phyloP scores from a whole-genome alignment of 2,888 invertebrate species.

The Megaustenia siamemsis region DNA sequence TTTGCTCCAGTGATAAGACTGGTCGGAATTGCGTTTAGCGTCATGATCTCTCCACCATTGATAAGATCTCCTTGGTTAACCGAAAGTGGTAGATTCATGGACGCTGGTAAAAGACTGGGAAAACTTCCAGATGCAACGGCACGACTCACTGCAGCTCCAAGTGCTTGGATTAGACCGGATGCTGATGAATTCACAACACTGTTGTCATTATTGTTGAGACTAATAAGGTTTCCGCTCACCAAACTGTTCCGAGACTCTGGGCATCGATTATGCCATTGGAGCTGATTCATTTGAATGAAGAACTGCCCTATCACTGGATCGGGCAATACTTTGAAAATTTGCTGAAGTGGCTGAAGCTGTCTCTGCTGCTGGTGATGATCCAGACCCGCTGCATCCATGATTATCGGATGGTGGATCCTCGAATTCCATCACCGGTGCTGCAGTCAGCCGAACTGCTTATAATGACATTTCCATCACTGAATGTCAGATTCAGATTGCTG shows the following conservation, averaged over 20 bases:
- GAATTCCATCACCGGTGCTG: not conserved
- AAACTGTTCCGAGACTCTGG: constrained; percentile 13
- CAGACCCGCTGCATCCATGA: constrained; percentile 41
- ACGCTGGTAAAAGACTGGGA: constrained; percentile 7
- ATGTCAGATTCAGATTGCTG: constrained; percentile 25
- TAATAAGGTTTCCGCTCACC: not conserved
- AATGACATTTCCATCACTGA: constrained; percentile 30
- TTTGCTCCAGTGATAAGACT: constrained; percentile 23
- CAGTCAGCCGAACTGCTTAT: constrained; percentile 17
- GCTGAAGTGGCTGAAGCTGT: not conserved
- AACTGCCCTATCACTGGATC: not conserved
- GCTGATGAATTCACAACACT: constrained; percentile 14
- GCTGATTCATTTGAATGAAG: constrained; percentile 46
- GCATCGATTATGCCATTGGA: constrained; percentile 36
- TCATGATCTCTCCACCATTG: constrained; percentile 34
- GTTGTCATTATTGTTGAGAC: constrained; percentile 10
- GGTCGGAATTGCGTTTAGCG: constrained; percentile 23
- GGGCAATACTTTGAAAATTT: not conserved
- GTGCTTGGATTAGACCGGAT: constrained; percentile 40
- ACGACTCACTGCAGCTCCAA: constrained; percentile 39
- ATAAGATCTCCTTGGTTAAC: constrained; percentile 28
- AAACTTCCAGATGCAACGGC: constrained; percentile 42
- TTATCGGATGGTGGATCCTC: not conserved
- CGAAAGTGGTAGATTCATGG: constrained; percentile 32
- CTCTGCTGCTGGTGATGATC: constrained; percentile 18